Evolutionary conservation across 2,113 vertebrate species (phyloP), one percentile per base, ranked within the genome.

Genomic region (Phainopepla nitens): DNA sequence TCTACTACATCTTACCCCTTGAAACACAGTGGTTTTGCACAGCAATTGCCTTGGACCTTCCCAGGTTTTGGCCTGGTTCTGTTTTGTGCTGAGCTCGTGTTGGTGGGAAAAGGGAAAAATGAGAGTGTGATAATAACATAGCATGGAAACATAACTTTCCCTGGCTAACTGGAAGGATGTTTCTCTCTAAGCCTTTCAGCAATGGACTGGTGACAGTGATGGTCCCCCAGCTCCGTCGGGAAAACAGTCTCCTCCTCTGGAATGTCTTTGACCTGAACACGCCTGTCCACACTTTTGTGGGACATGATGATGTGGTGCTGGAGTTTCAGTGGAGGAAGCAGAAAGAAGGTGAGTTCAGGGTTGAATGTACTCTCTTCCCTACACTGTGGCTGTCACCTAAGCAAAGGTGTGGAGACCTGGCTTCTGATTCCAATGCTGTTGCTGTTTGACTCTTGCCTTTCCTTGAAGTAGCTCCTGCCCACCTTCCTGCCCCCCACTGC

Each of bases 291-390:
- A 99, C 99, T 85, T 99, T 99, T 2, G 99, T 99, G 27, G 99
- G 99, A 18, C 99, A 99, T 0, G 99, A 99, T 28, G 99, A 99
- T 0, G 99, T 99, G 57, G 99, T 99, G 58, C 98, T 99, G 33
- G 99, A 99, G 95, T 99, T 99, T 97, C 99, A 99, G 97, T 99
- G 99, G 99, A 97, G 99, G 66, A 98, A 99, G 23, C 99, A 99
- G 96, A 99, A 99, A 95, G 99, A 99, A 98, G 99, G 99, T 99
- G 91, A 97, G 98, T 80, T 82, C 21, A 36, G 65, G 61, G 53
- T 81, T 83, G 69, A 54, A 23, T 23, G 17, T 29, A 8, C 20
- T 21, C 11, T 33, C 25, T 44, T 33, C 9, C 16, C 24, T 86
- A 13, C 0, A 0, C 22, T 57, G 28, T 6, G 27, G 28, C 61